Evolutionary conservation across 2,888 invertebrate genomes (phyloP).

Genomic region (Acheta domesticus): DNA sequence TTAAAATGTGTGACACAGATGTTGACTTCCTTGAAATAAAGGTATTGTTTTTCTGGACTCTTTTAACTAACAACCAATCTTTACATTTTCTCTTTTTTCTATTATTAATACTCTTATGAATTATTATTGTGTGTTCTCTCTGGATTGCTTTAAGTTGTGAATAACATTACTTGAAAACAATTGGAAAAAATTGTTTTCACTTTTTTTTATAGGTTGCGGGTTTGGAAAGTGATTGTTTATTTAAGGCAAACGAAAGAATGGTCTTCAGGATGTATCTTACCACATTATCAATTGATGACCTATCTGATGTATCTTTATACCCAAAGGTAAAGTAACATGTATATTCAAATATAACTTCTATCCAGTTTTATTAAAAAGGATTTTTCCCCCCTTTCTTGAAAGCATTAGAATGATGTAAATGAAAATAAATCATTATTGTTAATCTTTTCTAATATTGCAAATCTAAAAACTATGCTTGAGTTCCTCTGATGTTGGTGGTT

Average conservation of each 20-base stretch:
- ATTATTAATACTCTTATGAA: too few species aligned
- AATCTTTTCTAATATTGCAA: too few species aligned
- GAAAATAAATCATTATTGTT: too few species aligned
- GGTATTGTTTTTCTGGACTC: background rate
- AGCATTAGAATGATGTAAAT: background rate
- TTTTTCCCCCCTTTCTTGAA: background rate
- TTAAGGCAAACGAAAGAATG: slow-evolving; percentile 73
- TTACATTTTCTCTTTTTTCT: too few species aligned
- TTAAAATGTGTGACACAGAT: slow-evolving; percentile 68
- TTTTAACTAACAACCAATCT: too few species aligned
- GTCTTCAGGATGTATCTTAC: slow-evolving; percentile 67
- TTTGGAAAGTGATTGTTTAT: slow-evolving; percentile 71
- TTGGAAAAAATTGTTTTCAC: background rate
- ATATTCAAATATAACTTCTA: background rate
- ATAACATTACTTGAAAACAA: slow-evolving; percentile 28
- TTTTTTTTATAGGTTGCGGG: slow-evolving; percentile 47
- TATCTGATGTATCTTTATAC: slow-evolving; percentile 70
- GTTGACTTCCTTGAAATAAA: slow-evolving; percentile 65
- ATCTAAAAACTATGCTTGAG: too few species aligned
- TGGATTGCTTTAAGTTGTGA: too few species aligned
- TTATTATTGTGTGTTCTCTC: too few species aligned
- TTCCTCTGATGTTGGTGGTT: too few species aligned
- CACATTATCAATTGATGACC: slow-evolving; percentile 66
- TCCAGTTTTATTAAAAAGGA: background rate
- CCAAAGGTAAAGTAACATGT: slow-evolving; percentile 56